phyloP scores from a whole-genome alignment of 2,113 vertebrate genomes.

The Enhydra lutris region DNA sequence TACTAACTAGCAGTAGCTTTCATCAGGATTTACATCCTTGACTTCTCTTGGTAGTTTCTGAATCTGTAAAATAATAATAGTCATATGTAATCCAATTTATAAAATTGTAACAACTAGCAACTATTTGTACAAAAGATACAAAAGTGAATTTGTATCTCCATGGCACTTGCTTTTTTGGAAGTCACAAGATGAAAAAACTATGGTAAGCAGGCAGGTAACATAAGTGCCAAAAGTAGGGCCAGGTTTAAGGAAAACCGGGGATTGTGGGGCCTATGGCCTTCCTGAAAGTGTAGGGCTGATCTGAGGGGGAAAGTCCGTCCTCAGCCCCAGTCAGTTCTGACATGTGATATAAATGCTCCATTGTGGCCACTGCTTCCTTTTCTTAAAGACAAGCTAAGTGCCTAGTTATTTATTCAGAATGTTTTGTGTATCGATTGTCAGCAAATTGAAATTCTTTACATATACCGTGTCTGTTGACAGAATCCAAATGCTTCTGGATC shows the following conservation, averaged over 20 bases:
- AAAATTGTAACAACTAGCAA: not conserved
- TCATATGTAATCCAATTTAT: not conserved
- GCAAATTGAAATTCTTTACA: not conserved
- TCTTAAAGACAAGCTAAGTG: not conserved
- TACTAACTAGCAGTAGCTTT: not conserved
- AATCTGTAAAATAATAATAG: not conserved
- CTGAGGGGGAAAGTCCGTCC: not conserved
- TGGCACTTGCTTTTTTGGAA: not conserved
- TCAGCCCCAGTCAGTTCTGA: not conserved
- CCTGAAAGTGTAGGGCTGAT: not conserved
- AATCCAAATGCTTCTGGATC: not conserved
- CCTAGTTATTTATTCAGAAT: not conserved
- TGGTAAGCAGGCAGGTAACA: not conserved
- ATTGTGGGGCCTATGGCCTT: not conserved
- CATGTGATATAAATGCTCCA: not conserved
- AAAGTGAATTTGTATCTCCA: not conserved
- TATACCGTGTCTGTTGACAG: not conserved
- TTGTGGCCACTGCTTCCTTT: not conserved
- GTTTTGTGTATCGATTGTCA: not conserved
- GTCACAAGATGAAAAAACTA: not conserved
- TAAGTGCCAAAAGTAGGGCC: not conserved
- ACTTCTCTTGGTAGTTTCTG: not conserved
- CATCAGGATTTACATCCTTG: not conserved
- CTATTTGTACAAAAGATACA: not conserved
- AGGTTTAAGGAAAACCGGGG: not conserved